These are phyloP conservation scores for Eupithecia exiguata DNA, from an alignment of 2,888 invertebrate genomes.

Conservation along the genomic window DNA sequence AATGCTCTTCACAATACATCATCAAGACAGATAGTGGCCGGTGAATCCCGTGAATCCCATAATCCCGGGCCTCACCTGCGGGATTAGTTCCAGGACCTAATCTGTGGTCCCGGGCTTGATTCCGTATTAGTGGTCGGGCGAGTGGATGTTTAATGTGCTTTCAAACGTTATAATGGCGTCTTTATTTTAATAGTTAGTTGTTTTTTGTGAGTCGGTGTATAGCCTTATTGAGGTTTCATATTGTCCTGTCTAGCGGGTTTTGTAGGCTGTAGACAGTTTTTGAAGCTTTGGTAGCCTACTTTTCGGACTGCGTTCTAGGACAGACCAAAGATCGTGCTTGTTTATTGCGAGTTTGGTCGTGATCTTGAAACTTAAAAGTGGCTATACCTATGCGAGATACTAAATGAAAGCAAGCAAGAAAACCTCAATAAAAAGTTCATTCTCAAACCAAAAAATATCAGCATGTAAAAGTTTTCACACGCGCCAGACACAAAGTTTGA, in stretches of 20 bases:
- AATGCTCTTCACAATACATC: constrained; percentile 67
- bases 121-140: constrained; percentile 48
- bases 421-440: neutral
- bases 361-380: neutral
- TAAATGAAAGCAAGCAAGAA: neutral
- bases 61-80: constrained; percentile 70
- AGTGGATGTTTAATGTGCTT: constrained; percentile 41
- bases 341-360: neutral
- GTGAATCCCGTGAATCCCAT: constrained; percentile 51
- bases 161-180: neutral
- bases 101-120: constrained; percentile 51
- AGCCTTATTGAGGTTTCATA: neutral
- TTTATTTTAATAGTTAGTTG: neutral
- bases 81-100: constrained; percentile 52
- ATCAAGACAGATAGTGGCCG: constrained; percentile 64
- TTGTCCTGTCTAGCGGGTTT: neutral
- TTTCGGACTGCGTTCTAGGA: too few species aligned
- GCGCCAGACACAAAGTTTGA: constrained; percentile 52
- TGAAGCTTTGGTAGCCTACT: too few species aligned
- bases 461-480: neutral
- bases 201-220: neutral
- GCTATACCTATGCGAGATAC: neutral
- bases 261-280: too few species aligned
- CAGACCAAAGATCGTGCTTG: too few species aligned
- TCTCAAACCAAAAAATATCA: neutral